Evolutionary conservation across 2,113 vertebrate genomes (phyloP).

Genomic region (Microcebus griseorufus): DNA sequence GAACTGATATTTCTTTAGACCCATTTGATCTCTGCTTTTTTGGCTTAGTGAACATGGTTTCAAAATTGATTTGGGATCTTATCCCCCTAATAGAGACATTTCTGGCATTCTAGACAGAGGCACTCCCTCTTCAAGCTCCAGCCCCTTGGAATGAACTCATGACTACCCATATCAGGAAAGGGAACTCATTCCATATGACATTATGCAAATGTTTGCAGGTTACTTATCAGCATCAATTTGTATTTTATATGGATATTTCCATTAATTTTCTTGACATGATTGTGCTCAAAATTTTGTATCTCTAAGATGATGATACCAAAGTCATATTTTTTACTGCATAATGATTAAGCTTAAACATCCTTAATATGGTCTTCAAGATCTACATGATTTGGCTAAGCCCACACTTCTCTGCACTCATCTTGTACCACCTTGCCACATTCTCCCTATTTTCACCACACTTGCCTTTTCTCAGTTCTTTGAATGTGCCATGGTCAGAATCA

Average conservation of each 20-base stretch:
- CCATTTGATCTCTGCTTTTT: not conserved
- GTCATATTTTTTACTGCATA: not conserved
- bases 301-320: not conserved
- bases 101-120: not conserved
- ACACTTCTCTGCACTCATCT: not conserved
- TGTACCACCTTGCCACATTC: not conserved
- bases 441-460: not conserved
- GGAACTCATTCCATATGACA: not conserved
- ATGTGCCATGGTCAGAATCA: not conserved
- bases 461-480: not conserved
- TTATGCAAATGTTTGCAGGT: not conserved
- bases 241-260: not conserved
- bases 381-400: not conserved
- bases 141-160: not conserved
- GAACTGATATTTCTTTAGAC: not conserved
- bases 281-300: not conserved
- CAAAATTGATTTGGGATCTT: not conserved
- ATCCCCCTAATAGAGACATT: not conserved
- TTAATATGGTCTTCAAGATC: not conserved
- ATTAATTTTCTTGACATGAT: not conserved
- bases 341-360: not conserved
- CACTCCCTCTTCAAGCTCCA: not conserved
- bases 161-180: not conserved
- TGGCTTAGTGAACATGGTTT: not conserved
- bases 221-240: not conserved